phyloP scores from a whole-genome alignment of 1,140 invertebrate genomes.

The Drosophila nebulosa region DNA sequence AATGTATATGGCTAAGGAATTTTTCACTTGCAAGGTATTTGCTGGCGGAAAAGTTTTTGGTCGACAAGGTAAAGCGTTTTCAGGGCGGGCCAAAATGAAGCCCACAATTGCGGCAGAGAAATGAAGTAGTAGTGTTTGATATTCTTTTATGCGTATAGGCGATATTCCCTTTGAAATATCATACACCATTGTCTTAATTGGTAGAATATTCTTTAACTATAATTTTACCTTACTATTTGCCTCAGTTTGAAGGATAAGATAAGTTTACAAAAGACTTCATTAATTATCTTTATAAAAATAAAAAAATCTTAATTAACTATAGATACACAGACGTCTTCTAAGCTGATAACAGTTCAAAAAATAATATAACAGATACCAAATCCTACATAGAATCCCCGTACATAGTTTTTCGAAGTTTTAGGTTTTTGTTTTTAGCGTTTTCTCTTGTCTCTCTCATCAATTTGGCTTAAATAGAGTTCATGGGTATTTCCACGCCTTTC shows the following conservation, averaged over 20 bases:
- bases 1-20: constrained; percentile 25
- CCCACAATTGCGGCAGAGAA: constrained; percentile 14
- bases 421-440: no score
- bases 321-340: no score
- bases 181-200: constrained; percentile 22
- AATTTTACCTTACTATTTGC: no score
- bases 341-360: no score
- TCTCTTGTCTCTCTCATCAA: not conserved
- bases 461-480: not conserved
- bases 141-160: not conserved
- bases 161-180: constrained; percentile 9
- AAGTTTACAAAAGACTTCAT: no score
- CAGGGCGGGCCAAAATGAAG: not conserved
- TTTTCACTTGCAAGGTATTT: constrained; percentile 54
- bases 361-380: no score
- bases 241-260: no score
- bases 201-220: no score
- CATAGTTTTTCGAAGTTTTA: no score
- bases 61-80: constrained; percentile 17
- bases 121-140: constrained; percentile 36
- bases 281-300: no score
- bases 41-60: constrained; percentile 33
- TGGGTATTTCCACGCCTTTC: not conserved
- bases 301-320: no score
- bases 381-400: no score